phyloP scores from a whole-genome alignment of 2,113 vertebrate genomes.

The Centrocercus urophasianus region DNA sequence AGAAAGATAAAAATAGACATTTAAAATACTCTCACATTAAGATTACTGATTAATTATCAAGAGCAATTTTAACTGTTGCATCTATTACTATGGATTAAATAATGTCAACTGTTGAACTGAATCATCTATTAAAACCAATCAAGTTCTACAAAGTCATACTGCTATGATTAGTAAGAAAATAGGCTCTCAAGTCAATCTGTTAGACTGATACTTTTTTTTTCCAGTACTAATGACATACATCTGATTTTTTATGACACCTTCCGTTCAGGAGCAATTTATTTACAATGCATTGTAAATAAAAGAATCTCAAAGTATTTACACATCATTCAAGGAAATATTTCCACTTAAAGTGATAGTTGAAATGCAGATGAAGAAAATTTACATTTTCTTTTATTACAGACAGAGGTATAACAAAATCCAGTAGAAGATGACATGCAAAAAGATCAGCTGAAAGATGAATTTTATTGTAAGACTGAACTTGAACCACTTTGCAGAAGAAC shows the following conservation, averaged over 20 bases:
- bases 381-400: background rate
- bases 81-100: background rate
- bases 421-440: background rate
- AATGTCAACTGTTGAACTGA: too few species aligned
- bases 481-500: background rate
- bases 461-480: background rate
- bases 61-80: background rate
- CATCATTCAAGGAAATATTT: background rate
- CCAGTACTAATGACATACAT: background rate
- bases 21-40: background rate
- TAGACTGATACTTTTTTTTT: background rate
- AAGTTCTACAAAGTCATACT: background rate
- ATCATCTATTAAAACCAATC: too few species aligned
- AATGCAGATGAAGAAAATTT: background rate
- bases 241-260: background rate
- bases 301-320: background rate
- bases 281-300: background rate
- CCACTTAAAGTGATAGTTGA: background rate
- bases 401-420: background rate
- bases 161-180: background rate
- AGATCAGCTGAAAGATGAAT: background rate
- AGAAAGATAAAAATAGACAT: background rate
- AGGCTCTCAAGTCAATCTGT: background rate
- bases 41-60: background rate
- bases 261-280: background rate